Evolutionary conservation across 2,888 invertebrate species (phyloP).

Genomic region (Cephonodes hylas): DNA sequence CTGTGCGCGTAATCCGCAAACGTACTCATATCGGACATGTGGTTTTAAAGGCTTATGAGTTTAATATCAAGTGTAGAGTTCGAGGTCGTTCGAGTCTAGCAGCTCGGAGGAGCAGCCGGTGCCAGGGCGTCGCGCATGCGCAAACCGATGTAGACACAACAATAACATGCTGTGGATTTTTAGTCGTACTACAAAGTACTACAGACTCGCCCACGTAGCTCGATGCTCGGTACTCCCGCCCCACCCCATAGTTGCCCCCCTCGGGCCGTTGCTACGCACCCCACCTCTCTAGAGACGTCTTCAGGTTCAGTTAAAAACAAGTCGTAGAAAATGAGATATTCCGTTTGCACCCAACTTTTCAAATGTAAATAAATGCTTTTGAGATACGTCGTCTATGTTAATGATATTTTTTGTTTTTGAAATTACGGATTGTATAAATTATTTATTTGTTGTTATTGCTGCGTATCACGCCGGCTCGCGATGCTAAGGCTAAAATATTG

Average conservation of each 20-base stretch:
- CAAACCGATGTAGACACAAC: conserved; percentile 70
- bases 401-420: neutral
- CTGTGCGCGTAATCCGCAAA: neutral
- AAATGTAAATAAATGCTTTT: conserved; percentile 16
- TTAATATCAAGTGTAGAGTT: conserved; percentile 54
- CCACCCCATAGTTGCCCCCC: conserved; percentile 28
- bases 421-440: neutral
- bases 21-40: neutral
- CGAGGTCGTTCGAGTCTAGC: conserved; percentile 54
- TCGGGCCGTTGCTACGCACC: conserved; percentile 60
- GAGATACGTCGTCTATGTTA: conserved; percentile 2
- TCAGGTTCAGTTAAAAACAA: conserved; percentile 42
- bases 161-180: conserved; percentile 66
- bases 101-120: conserved; percentile 37
- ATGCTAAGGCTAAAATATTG: conserved; percentile 14
- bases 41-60: conserved; percentile 33
- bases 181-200: conserved; percentile 76
- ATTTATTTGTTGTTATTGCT: neutral
- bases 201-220: conserved; percentile 78
- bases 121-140: conserved; percentile 62
- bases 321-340: conserved; percentile 42
- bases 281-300: conserved; percentile 34
- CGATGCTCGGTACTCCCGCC: conserved; percentile 35
- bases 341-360: conserved; percentile 17
- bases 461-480: neutral